A percentile compares a stretch with the other conserved stretches of the same genome.
Evolutionary conservation across 2,888 invertebrate species (phyloP).

Genomic region (Argyra leucocephala): DNA sequence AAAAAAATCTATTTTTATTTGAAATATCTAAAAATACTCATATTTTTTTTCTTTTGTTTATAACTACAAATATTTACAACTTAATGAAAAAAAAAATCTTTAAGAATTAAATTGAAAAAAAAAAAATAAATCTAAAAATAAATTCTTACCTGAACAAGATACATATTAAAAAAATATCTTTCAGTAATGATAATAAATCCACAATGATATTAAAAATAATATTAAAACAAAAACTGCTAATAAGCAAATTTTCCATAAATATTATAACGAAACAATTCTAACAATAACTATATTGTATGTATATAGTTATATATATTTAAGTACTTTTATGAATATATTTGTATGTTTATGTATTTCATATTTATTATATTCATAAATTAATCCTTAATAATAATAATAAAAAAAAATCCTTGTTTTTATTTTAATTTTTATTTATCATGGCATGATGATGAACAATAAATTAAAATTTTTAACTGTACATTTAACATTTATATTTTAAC

Average conservation of each 20-base stretch:
- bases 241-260: no score
- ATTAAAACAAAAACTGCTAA: background rate
- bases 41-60: no score
- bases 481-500: background rate
- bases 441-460: conserved; percentile 1
- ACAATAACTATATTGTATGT: background rate
- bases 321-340: no score
- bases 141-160: conserved; percentile 1
- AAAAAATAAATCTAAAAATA: background rate
- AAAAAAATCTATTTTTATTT: no score
- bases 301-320: no score
- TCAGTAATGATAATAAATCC: background rate
- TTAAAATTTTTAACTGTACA: background rate
- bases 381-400: no score
- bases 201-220: background rate
- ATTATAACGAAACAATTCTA: background rate
- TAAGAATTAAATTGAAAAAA: no score
- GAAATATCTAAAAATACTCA: no score
- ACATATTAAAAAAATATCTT: background rate
- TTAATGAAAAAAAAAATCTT: no score
- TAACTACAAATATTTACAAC: no score
- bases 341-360: no score
- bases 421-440: background rate
- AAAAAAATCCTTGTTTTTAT: background rate
- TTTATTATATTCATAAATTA: no score